A percentile compares a stretch with the other conserved stretches of the same genome.
Evolutionary conservation across 1,140 invertebrate species (phyloP).

Genomic region (Neotoxoptera formosana): DNA sequence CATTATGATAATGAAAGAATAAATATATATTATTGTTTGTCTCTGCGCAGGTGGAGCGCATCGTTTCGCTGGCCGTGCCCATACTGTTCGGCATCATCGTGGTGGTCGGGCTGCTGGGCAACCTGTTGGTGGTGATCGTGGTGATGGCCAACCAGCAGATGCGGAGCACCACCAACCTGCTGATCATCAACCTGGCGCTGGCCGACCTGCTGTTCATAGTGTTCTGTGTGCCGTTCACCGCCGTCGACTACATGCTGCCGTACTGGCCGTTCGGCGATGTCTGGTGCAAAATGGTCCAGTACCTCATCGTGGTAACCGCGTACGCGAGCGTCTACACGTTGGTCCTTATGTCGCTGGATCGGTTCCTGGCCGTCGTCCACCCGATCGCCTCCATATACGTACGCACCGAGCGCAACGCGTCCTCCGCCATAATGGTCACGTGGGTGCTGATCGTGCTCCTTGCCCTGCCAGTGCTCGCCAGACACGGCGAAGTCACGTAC

Average conservation of each 20-base stretch:
- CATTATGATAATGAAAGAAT: too few relatives aligned
- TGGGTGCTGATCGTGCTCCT: constrained; percentile 83
- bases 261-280: constrained; percentile 90
- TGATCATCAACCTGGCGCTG: constrained; percentile 87
- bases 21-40: neutral
- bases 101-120: constrained; percentile 86
- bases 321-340: constrained; percentile 94
- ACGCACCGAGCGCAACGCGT: constrained; percentile 86
- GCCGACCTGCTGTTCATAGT: constrained; percentile 94
- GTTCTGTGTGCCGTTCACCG: constrained; percentile 95
- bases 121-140: constrained; percentile 78
- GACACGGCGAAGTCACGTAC: constrained; percentile 79
- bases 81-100: constrained; percentile 89
- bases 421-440: constrained; percentile 76
- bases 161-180: constrained; percentile 90
- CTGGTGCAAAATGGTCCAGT: constrained; percentile 90
- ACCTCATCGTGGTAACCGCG: constrained; percentile 86
- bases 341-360: constrained; percentile 93
- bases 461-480: constrained; percentile 78
- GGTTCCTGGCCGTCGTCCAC: constrained; percentile 94
- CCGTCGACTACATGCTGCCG: constrained; percentile 84
- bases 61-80: constrained; percentile 79
- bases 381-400: constrained; percentile 89
- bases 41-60: constrained; percentile 65
- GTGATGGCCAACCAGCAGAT: constrained; percentile 87